A percentile compares a stretch with the other conserved stretches of the same genome.
Conservation (phyloP, 2,888 invertebrate species). For the Ophion ventricosus region DNA sequence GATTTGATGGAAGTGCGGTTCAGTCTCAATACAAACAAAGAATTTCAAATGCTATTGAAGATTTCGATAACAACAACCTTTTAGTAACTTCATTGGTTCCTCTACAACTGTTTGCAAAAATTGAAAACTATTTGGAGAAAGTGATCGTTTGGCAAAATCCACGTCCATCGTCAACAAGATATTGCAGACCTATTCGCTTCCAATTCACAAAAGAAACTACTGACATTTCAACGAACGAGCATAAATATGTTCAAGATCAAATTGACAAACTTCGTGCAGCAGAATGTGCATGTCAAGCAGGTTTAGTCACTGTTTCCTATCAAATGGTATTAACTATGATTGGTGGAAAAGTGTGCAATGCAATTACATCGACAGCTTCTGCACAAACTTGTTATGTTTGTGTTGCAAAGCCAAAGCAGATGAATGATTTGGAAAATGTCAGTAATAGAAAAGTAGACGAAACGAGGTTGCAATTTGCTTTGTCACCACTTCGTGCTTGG, state of each 20-base stretch:
- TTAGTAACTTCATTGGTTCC: background rate
- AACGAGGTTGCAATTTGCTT: constrained; percentile 51
- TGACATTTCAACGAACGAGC: constrained; percentile 39
- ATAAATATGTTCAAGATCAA: constrained; percentile 55
- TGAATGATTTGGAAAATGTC: too few relatives aligned
- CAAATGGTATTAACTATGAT: constrained; percentile 62
- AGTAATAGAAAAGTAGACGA: constrained; percentile 20
- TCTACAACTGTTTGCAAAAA: too few relatives aligned
- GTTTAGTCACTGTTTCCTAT: constrained; percentile 50
- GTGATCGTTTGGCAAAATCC: constrained; percentile 31
- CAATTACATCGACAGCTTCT: constrained; percentile 49
- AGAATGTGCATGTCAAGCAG: constrained; percentile 54
- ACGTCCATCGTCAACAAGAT: constrained; percentile 61
- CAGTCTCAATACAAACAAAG: constrained; percentile 5
- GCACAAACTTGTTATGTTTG: constrained; percentile 64
- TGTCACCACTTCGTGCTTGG: constrained; percentile 63
- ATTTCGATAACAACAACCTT: background rate
- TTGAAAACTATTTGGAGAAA: too few relatives aligned
- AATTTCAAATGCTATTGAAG: background rate
- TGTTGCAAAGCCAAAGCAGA: constrained; percentile 15
- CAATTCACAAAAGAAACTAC: constrained; percentile 60
- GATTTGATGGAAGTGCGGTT: background rate
- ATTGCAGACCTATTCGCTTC: constrained; percentile 63
- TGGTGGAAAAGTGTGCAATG: constrained; percentile 63
- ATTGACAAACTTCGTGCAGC: constrained; percentile 51